Evolutionary conservation across 2,113 vertebrate genomes (phyloP).

Genomic region (Thinocorus orbignyianus): DNA sequence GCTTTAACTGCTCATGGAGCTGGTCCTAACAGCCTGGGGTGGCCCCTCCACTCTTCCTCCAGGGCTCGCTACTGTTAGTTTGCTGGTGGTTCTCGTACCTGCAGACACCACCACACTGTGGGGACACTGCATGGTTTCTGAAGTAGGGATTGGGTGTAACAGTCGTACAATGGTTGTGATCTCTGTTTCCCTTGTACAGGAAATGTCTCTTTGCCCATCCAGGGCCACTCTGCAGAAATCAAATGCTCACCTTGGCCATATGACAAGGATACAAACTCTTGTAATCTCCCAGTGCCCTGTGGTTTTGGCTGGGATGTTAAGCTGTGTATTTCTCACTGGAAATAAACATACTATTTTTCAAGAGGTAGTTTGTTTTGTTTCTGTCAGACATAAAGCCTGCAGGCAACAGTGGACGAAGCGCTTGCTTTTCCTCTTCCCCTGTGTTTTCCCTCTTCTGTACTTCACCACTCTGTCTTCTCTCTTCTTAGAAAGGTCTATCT

Average conservation of each 20-base stretch:
- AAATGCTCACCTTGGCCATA: not conserved
- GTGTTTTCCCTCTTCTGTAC: not conserved
- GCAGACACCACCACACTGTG: no score
- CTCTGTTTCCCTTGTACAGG: not conserved
- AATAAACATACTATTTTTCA: not conserved
- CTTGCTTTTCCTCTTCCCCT: not conserved
- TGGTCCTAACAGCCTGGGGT: not conserved
- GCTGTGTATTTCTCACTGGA: not conserved
- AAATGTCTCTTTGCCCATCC: not conserved
- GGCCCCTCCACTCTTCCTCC: not conserved
- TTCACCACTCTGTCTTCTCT: not conserved
- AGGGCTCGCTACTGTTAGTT: not conserved
- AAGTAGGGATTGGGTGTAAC: not conserved
- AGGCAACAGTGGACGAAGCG: not conserved
- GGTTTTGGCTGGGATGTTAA: not conserved
- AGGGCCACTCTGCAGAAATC: not conserved
- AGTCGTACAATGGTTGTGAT: not conserved
- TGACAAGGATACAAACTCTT: not conserved
- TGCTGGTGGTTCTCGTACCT: not conserved
- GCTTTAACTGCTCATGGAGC: not conserved
- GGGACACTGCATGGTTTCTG: not conserved
- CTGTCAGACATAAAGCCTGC: not conserved
- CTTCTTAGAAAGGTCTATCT: not conserved
- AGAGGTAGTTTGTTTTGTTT: not conserved
- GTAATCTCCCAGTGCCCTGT: not conserved